These are phyloP conservation scores for Pogona vitticeps DNA, from an alignment of 2,113 vertebrate species.

Conservation along the genomic window DNA sequence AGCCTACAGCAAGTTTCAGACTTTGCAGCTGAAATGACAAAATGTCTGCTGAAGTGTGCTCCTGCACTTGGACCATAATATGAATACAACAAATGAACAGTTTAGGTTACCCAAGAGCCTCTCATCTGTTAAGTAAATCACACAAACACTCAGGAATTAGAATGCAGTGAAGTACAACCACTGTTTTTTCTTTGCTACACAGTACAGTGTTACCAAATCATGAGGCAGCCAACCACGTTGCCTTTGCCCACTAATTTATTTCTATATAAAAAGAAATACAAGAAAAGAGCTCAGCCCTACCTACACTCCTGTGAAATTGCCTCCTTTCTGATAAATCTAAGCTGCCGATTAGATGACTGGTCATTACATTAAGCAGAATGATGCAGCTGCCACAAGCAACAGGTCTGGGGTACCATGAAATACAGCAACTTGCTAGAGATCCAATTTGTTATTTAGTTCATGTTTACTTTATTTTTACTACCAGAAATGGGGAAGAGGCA, in stretches of 20 bases:
- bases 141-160: background rate
- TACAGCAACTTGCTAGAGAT: background rate
- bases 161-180: background rate
- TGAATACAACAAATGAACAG: background rate
- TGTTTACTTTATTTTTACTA: background rate
- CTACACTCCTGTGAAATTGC: no score
- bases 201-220: background rate
- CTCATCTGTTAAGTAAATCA: background rate
- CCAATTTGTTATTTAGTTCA: background rate
- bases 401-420: background rate
- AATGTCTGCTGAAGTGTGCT: background rate
- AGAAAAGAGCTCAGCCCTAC: background rate
- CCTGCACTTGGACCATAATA: background rate
- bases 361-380: no score
- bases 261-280: background rate
- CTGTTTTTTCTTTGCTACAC: background rate
- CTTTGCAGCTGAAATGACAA: background rate
- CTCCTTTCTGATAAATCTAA: background rate
- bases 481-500: background rate
- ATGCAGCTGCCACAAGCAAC: no score
- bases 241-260: background rate
- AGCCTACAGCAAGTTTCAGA: background rate
- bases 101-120: background rate
- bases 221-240: background rate
- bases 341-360: background rate